Evolutionary conservation across 2,113 vertebrate species (phyloP).

Genomic region (Alligator mississippiensis): DNA sequence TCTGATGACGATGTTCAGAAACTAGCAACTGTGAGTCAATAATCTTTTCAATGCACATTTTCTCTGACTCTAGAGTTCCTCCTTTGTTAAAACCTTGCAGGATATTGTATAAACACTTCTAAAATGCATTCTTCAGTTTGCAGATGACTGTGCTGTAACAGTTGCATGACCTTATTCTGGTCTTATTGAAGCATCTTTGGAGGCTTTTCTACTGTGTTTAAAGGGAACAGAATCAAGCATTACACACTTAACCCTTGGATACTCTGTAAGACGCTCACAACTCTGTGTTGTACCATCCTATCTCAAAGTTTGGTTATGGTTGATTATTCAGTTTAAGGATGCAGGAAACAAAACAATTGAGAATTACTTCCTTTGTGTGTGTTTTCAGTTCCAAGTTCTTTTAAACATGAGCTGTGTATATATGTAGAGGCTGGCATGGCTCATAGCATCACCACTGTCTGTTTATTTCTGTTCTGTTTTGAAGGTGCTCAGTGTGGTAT

Average conservation of each 20-base stretch:
- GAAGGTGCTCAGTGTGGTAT: not conserved
- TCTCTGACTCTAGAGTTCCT: constrained; percentile 5
- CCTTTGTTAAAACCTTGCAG: not conserved
- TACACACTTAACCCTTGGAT: not conserved
- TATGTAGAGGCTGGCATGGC: not conserved
- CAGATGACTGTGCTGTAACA: not conserved
- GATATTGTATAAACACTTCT: not conserved
- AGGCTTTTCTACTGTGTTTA: constrained; percentile 8
- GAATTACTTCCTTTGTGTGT: not conserved
- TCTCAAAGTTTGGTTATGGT: not conserved
- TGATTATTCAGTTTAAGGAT: constrained; percentile 4
- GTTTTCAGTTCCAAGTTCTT: not conserved
- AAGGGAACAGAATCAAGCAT: not conserved
- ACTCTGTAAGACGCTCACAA: not conserved
- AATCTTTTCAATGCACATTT: constrained; percentile 35
- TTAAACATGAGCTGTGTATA: not conserved
- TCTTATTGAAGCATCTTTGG: not conserved
- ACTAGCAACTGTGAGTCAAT: constrained; percentile 92
- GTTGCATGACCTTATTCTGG: not conserved
- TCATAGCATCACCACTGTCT: not conserved
- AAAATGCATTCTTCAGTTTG: constrained; percentile 22
- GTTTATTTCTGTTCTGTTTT: not conserved
- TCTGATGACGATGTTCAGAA: constrained; percentile 97
- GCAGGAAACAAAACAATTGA: not conserved
- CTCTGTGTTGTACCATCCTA: not conserved